Conservation (phyloP, 2,888 invertebrate species). For the Adelognathus sp. region DNA sequence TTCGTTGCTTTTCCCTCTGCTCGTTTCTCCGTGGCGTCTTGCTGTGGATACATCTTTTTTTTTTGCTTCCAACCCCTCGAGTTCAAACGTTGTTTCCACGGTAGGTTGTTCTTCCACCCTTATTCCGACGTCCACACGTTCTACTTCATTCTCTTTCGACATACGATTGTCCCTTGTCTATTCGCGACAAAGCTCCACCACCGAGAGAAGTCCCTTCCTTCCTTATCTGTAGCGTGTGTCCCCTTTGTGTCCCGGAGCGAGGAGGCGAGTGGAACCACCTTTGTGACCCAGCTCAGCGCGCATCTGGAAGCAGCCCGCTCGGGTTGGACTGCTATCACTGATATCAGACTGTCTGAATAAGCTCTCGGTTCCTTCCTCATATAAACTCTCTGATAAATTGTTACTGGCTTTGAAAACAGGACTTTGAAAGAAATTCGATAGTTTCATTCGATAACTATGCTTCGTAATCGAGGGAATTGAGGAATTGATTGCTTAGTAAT, state of each 20-base stretch:
- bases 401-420: conserved; percentile 28
- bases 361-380: conserved; percentile 43
- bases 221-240: background rate
- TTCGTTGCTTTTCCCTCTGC: conserved; percentile 5
- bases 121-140: background rate
- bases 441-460: too few species aligned
- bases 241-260: conserved; percentile 16
- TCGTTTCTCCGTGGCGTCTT: background rate
- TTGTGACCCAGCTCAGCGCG: conserved; percentile 10
- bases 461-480: too few species aligned
- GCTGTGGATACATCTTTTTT: conserved; percentile 1
- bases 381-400: conserved; percentile 63
- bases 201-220: background rate
- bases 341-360: background rate
- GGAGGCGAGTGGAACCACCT: conserved; percentile 22
- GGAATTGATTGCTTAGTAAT: too few species aligned
- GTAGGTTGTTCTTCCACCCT: background rate
- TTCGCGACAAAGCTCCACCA: background rate
- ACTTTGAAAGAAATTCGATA: too few species aligned
- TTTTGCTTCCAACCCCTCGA: background rate
- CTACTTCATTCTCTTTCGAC: background rate
- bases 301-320: background rate
- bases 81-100: too few species aligned
- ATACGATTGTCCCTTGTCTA: background rate
- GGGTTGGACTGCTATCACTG: conserved; percentile 16